Evolutionary conservation across 1,140 invertebrate genomes (phyloP).

Genomic region (Diabrotica undecimpunctata): DNA sequence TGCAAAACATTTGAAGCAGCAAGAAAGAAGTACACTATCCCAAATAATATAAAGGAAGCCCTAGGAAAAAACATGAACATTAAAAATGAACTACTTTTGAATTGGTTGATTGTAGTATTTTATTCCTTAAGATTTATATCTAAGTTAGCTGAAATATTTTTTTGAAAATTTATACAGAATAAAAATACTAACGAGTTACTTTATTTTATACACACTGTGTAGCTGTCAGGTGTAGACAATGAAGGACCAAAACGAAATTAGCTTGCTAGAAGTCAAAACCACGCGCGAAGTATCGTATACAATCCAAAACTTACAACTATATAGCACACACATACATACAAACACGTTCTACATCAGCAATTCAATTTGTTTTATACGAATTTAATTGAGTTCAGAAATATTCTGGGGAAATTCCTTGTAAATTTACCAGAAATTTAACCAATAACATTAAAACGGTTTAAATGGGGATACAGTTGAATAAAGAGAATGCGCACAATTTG

Average conservation of each 20-base stretch:
- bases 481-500: slow-evolving; percentile 42
- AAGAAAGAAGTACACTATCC: too few species aligned
- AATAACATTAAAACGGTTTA: slow-evolving; percentile 42
- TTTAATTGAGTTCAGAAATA: slow-evolving; percentile 24
- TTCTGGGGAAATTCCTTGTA: slow-evolving; percentile 35
- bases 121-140: too few species aligned
- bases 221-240: neutral
- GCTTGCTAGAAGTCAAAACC: neutral
- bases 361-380: slow-evolving; percentile 5
- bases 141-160: too few species aligned
- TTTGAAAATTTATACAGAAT: too few species aligned
- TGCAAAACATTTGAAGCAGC: too few species aligned
- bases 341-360: neutral
- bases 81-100: too few species aligned
- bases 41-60: too few species aligned
- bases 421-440: slow-evolving; percentile 37
- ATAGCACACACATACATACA: neutral
- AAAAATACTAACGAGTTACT: too few species aligned
- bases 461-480: slow-evolving; percentile 39
- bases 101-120: too few species aligned
- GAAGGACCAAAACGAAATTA: neutral
- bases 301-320: neutral
- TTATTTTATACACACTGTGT: too few species aligned
- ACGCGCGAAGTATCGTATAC: neutral
- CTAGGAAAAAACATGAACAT: too few species aligned